phyloP scores from a whole-genome alignment of 1,140 invertebrate species.

The Reticulitermes speratus region DNA sequence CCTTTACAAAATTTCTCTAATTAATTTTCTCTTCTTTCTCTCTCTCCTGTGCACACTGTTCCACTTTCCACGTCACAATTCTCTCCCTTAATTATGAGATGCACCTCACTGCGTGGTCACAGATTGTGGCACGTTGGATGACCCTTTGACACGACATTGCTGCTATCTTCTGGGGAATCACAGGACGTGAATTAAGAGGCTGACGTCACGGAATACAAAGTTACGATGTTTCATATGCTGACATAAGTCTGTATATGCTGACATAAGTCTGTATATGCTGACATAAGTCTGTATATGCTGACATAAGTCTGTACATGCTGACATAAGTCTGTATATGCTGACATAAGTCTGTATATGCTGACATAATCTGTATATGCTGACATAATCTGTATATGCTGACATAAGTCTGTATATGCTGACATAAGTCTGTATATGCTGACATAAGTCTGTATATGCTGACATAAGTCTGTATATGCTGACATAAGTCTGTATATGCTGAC shows the following conservation, averaged over 20 bases:
- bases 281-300: no score
- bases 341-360: background rate
- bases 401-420: background rate
- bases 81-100: no score
- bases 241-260: background rate
- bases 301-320: no score
- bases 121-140: background rate
- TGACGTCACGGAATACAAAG: background rate
- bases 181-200: background rate
- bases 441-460: background rate
- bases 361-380: background rate
- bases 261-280: background rate
- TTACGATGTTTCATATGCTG: background rate
- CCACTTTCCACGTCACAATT: no score
- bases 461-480: background rate
- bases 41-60: no score
- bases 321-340: no score
- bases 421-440: background rate
- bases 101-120: background rate
- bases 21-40: no score
- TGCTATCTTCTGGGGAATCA: background rate
- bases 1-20: no score
- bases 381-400: background rate
- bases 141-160: background rate
- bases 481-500: background rate